These are phyloP conservation scores for Haliclystus octoradiatus DNA, from an alignment of 30 jellyfish, hydroid and myxozoan species.

Conservation along the genomic window DNA sequence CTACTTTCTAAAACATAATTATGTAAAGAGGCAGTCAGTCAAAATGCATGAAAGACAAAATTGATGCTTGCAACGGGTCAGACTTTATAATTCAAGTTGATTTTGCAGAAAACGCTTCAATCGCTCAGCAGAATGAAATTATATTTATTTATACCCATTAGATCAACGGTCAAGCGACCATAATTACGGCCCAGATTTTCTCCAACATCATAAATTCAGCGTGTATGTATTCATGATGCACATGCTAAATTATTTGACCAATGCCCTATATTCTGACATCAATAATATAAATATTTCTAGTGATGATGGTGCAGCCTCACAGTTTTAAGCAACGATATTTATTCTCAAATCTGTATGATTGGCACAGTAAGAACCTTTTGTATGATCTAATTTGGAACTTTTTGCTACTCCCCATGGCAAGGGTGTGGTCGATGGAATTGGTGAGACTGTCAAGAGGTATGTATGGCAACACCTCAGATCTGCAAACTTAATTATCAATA, in stretches of 20 bases:
- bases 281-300: constrained; percentile 19
- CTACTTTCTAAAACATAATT: too few species aligned
- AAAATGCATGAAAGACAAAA: too few species aligned
- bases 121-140: constrained; percentile 42
- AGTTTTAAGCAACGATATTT: constrained; percentile 14
- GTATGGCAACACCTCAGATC: constrained; percentile 24
- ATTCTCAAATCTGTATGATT: not conserved
- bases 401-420: not conserved
- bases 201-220: constrained; percentile 29
- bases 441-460: constrained; percentile 27
- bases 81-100: too few species aligned
- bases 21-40: too few species aligned
- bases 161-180: constrained; percentile 34
- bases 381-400: not conserved
- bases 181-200: constrained; percentile 38
- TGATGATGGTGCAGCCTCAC: constrained; percentile 23
- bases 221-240: constrained; percentile 33
- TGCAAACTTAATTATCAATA: not conserved
- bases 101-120: constrained; percentile 39
- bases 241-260: constrained; percentile 10
- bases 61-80: too few species aligned
- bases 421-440: constrained; percentile 14
- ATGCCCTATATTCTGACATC: constrained; percentile 7
- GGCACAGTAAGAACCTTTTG: not conserved
- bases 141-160: constrained; percentile 63